These are phyloP conservation scores for Bambusicola thoracicus DNA, from an alignment of 2,113 vertebrate species.

Conservation along the genomic window DNA sequence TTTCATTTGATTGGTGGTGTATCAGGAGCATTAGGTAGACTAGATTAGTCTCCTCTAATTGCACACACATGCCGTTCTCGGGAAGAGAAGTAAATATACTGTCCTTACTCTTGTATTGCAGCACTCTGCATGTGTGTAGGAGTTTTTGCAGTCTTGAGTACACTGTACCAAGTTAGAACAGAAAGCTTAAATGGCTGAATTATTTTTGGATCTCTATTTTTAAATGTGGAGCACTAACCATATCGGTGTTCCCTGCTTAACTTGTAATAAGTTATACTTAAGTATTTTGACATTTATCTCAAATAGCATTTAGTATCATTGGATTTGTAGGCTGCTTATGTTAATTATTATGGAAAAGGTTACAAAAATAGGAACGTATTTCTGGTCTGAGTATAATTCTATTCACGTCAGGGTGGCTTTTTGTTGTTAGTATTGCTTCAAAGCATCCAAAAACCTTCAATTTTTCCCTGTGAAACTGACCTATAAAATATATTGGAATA, in stretches of 20 bases:
- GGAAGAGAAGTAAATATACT: neutral
- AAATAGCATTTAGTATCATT: neutral
- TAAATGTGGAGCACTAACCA: neutral
- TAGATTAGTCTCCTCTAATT: neutral
- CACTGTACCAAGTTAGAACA: neutral
- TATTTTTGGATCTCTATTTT: neutral
- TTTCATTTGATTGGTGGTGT: neutral
- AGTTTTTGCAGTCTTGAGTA: neutral
- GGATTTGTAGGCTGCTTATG: neutral
- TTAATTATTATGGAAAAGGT: neutral
- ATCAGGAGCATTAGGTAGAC: neutral
- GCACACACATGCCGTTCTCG: neutral
- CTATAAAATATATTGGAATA: too few relatives aligned
- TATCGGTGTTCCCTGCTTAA: neutral
- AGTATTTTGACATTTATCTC: neutral
- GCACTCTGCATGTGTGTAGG: neutral
- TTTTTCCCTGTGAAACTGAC: neutral
- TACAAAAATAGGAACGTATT: neutral
- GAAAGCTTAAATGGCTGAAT: neutral
- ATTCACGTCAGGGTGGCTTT: neutral
- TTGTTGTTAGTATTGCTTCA: neutral
- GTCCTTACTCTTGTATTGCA: neutral
- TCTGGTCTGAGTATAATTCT: neutral
- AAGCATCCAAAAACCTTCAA: neutral
- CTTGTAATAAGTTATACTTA: too few relatives aligned